These are phyloP conservation scores for Pogonomyrmex barbatus DNA, from an alignment of 1,140 invertebrate species.

Conservation along the genomic window DNA sequence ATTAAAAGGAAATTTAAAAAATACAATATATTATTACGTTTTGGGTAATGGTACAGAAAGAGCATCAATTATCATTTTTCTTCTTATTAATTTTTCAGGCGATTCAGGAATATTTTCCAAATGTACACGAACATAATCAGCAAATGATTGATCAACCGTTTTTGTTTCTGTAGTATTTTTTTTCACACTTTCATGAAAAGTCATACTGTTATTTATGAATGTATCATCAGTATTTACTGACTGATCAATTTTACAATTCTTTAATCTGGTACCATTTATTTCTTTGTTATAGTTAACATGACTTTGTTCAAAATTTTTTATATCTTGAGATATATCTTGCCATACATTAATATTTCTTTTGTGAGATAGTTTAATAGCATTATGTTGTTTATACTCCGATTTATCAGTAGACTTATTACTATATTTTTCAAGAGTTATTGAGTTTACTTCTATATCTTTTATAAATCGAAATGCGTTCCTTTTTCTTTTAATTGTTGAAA, in stretches of 20 bases:
- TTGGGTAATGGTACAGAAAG: background rate
- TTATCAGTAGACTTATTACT: slow-evolving; percentile 5
- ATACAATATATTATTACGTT: background rate
- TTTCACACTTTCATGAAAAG: background rate
- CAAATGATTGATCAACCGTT: slow-evolving; percentile 20
- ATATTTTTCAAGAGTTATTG: background rate
- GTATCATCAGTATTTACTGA: background rate
- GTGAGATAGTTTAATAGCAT: background rate
- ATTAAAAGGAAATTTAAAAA: background rate
- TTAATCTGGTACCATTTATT: background rate
- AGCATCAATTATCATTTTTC: slow-evolving; percentile 1
- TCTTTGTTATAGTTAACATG: background rate
- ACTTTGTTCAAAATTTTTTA: background rate
- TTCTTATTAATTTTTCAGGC: slow-evolving; percentile 8
- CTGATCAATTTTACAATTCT: background rate
- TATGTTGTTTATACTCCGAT: background rate
- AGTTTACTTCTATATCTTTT: background rate
- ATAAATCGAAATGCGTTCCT: background rate
- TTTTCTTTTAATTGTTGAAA: background rate
- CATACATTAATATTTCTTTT: slow-evolving; percentile 15
- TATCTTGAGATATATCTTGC: background rate
- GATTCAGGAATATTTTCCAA: slow-evolving; percentile 19
- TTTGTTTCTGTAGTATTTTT: background rate
- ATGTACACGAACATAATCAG: slow-evolving; percentile 21
- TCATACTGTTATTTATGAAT: background rate